Evolutionary conservation across 64 coral and sea anemone species (phyloP).

Genomic region (Dendronephthya gigantea): DNA sequence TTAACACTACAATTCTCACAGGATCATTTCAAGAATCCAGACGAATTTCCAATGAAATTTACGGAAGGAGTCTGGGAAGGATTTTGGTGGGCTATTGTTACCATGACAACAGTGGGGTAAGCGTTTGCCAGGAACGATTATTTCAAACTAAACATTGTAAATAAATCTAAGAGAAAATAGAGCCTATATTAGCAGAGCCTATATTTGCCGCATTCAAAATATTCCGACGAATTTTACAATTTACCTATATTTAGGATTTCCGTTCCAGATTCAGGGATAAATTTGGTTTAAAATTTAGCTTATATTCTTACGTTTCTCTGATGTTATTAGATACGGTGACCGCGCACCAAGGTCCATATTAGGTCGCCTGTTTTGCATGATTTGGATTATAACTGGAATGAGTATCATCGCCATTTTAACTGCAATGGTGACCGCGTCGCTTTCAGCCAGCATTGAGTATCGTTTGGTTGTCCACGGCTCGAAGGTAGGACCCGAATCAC

Average conservation of each 20-base stretch:
- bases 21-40: conserved; percentile 93
- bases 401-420: conserved; percentile 97
- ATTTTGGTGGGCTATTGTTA: conserved; percentile 80
- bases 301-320: background rate
- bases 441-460: conserved; percentile 93
- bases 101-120: conserved; percentile 27
- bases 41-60: conserved; percentile 76
- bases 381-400: conserved; percentile 89
- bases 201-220: no score
- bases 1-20: background rate
- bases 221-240: no score
- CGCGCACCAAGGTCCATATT: conserved; percentile 84
- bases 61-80: conserved; percentile 85
- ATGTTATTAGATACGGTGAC: conserved; percentile 62
- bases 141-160: background rate
- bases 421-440: conserved; percentile 88
- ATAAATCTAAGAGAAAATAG: background rate
- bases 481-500: conserved; percentile 35
- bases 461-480: conserved; percentile 82
- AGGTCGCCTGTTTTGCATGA: conserved; percentile 73
- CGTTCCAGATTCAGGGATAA: background rate
- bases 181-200: no score
- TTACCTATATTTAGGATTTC: background rate
- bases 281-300: background rate
- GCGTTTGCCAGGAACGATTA: conserved; percentile 42